Conservation (phyloP, 2,888 invertebrate genomes). For the Linyphia triangularis region DNA sequence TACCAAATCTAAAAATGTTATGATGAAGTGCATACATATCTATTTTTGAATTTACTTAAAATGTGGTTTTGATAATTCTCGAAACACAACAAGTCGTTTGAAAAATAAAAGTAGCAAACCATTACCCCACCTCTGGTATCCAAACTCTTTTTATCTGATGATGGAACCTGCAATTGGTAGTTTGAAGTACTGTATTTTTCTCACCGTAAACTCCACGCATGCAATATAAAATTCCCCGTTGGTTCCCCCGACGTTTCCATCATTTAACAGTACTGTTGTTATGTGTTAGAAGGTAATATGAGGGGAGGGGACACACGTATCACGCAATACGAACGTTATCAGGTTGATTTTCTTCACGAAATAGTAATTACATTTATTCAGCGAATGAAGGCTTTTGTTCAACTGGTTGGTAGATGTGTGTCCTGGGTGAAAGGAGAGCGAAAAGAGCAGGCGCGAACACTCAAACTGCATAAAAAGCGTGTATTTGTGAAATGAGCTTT, state of each 20-base stretch:
- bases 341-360: slow-evolving; percentile 61
- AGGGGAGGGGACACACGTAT: background rate
- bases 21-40: too few species aligned
- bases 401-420: slow-evolving; percentile 18
- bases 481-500: background rate
- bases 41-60: too few species aligned
- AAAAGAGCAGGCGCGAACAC: background rate
- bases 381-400: slow-evolving; percentile 43
- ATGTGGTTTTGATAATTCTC: too few species aligned
- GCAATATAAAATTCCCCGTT: background rate
- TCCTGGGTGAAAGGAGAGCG: background rate
- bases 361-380: slow-evolving; percentile 58
- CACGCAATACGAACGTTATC: slow-evolving; percentile 67
- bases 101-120: too few species aligned
- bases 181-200: background rate
- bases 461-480: background rate
- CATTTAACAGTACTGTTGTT: slow-evolving; percentile 21
- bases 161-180: too few species aligned
- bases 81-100: too few species aligned
- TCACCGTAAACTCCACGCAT: background rate
- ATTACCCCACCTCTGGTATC: too few species aligned
- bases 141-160: too few species aligned
- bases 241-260: background rate
- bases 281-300: slow-evolving; percentile 4
- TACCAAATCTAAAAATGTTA: too few species aligned